Evolutionary conservation across 2,888 invertebrate species (phyloP).

Genomic region (Tipula vernalis): DNA sequence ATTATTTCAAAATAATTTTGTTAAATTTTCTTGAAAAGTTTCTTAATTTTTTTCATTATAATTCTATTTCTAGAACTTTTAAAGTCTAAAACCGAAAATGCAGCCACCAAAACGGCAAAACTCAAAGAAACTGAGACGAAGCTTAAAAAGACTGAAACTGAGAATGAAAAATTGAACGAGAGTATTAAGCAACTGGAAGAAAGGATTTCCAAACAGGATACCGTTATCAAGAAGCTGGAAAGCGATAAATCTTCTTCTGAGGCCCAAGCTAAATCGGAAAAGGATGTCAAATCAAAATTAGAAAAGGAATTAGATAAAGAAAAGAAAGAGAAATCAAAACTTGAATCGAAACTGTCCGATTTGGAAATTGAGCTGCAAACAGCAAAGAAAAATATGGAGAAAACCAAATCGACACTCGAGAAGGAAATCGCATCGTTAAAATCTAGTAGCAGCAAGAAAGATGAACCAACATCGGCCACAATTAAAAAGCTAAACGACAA

Average conservation of each 20-base stretch:
- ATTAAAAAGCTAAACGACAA: slow-evolving; percentile 33
- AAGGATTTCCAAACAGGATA: slow-evolving; percentile 38
- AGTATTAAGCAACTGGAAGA: slow-evolving; percentile 37
- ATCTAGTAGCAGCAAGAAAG: slow-evolving; percentile 40
- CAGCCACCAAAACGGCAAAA: slow-evolving; percentile 41
- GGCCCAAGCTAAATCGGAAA: slow-evolving; percentile 36
- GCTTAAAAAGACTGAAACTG: slow-evolving; percentile 54
- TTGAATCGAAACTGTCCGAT: slow-evolving; percentile 49
- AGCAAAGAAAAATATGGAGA: slow-evolving; percentile 53
- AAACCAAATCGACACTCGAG: slow-evolving; percentile 53
- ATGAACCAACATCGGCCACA: slow-evolving; percentile 28
- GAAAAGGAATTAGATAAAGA: slow-evolving; percentile 52
- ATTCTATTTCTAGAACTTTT: slow-evolving; percentile 23
- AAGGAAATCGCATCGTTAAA: slow-evolving; percentile 66
- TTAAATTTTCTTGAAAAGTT: neutral
- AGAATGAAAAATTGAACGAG: slow-evolving; percentile 48
- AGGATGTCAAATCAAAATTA: slow-evolving; percentile 37
- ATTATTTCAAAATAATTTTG: neutral
- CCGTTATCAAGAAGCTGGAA: slow-evolving; percentile 39
- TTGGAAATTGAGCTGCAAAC: slow-evolving; percentile 42
- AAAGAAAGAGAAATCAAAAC: slow-evolving; percentile 48
- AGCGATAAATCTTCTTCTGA: slow-evolving; percentile 36
- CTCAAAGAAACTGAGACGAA: slow-evolving; percentile 52
- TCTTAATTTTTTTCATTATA: neutral
- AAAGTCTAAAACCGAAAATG: slow-evolving; percentile 17